Conservation (phyloP, 2,888 invertebrate species). For the Drosophila putrida region DNA sequence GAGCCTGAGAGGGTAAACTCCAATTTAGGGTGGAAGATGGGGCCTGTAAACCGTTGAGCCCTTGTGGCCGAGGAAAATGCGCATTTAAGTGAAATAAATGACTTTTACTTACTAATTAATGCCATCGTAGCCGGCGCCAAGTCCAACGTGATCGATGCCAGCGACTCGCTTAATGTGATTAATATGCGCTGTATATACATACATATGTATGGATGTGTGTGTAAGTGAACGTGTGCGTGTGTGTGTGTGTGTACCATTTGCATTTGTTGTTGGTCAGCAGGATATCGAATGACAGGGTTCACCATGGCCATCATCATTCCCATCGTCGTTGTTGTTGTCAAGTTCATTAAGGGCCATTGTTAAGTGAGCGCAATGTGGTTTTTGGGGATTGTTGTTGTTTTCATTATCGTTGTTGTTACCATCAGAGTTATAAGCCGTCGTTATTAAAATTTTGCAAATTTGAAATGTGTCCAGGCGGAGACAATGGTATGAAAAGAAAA, state of each 20-base stretch:
- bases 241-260: conserved; percentile 27
- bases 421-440: conserved; percentile 61
- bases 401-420: conserved; percentile 50
- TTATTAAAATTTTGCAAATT: conserved; percentile 78
- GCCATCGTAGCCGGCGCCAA: conserved; percentile 95
- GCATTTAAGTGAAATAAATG: conserved; percentile 82
- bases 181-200: conserved; percentile 90
- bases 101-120: conserved; percentile 93
- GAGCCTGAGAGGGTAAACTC: neutral
- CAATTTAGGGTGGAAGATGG: neutral
- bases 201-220: conserved; percentile 13
- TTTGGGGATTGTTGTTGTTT: conserved; percentile 22
- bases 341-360: conserved; percentile 68
- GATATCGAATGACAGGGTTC: conserved; percentile 59
- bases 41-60: conserved; percentile 26
- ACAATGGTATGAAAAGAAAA: conserved; percentile 55
- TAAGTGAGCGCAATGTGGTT: conserved; percentile 44
- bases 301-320: conserved; percentile 18
- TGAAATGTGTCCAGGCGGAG: conserved; percentile 62
- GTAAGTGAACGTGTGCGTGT: conserved; percentile 14
- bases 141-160: conserved; percentile 94
- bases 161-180: conserved; percentile 94
- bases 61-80: conserved; percentile 64
- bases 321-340: conserved; percentile 37
- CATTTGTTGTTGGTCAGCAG: conserved; percentile 57